Percentiles rank a stretch among this genome's conserved stretches.
These are phyloP conservation scores for Nannospalax galili DNA, from an alignment of 2,113 vertebrate species.

Conservation along the genomic window DNA sequence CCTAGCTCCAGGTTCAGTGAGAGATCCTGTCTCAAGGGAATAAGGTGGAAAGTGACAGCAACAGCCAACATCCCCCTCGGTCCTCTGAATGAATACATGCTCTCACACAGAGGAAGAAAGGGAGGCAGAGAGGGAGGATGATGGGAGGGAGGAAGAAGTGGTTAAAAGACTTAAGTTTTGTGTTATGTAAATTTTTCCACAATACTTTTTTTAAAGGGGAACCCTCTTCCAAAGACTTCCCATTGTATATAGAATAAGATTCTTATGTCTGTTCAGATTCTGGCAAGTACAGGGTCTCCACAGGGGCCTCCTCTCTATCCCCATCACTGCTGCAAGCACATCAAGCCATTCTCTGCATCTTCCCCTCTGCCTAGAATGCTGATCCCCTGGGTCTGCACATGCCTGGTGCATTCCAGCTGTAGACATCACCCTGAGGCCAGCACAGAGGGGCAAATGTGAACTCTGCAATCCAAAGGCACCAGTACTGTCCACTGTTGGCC, in stretches of 20 bases:
- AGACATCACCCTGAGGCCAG: not conserved
- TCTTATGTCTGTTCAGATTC: not conserved
- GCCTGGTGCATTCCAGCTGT: not conserved
- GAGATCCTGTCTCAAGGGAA: not conserved
- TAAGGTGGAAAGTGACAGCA: not conserved
- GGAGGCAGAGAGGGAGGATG: too few relatives aligned
- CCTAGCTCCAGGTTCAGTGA: not conserved
- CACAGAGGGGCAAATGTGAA: too few relatives aligned
- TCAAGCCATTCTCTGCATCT: not conserved
- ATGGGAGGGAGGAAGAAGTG: too few relatives aligned
- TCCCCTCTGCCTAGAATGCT: not conserved
- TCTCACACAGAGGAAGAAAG: too few relatives aligned
- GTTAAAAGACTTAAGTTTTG: not conserved
- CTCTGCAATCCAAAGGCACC: not conserved
- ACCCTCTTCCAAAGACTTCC: not conserved
- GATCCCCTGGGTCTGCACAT: not conserved
- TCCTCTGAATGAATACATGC: too few relatives aligned
- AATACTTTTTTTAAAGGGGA: not conserved
- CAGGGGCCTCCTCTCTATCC: not conserved
- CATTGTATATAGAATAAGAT: not conserved
- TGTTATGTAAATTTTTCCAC: not conserved
- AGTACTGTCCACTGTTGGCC: fast-evolving
- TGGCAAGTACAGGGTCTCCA: too few relatives aligned
- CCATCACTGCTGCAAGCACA: not conserved
- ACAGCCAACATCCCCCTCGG: too few relatives aligned